phyloP scores from a whole-genome alignment of 2,797 vertebrate species.

The Lates japonicus region DNA sequence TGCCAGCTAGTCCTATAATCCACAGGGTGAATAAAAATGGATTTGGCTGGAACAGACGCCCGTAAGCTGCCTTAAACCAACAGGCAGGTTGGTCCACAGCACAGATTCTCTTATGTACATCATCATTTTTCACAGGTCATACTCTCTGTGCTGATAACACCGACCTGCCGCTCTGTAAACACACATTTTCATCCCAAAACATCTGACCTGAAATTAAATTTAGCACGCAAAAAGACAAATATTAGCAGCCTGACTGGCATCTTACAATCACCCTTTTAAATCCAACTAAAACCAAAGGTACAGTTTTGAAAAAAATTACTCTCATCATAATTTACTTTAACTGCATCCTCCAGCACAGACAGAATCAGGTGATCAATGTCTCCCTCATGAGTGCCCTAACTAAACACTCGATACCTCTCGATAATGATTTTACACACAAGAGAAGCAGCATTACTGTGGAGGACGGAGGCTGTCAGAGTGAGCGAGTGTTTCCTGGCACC shows the following conservation, averaged over 20 bases:
- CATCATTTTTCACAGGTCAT: constrained; percentile 32
- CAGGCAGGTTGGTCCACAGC: constrained; percentile 41
- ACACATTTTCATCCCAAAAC: not conserved
- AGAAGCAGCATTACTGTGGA: constrained; percentile 13
- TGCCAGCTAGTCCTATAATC: constrained; percentile 69
- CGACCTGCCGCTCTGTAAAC: constrained; percentile 12
- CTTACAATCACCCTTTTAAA: not conserved
- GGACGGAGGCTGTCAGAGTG: constrained; percentile 28
- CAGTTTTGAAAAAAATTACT: not conserved
- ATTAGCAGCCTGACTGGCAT: not conserved
- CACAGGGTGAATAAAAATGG: constrained; percentile 77
- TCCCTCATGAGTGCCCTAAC: not conserved
- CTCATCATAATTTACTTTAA: not conserved
- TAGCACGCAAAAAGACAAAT: not conserved
- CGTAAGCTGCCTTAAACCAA: constrained; percentile 68
- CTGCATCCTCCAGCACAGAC: not conserved
- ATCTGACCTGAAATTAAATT: not conserved
- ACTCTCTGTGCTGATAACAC: constrained; percentile 1
- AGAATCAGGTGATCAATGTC: not conserved
- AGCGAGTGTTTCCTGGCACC: constrained; percentile 66
- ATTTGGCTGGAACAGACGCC: constrained; percentile 68
- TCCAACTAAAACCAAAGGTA: not conserved
- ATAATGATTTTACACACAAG: not conserved
- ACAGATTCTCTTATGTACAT: constrained; percentile 27
- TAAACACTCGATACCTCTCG: not conserved